Conservation (phyloP, 1,140 invertebrate genomes). For the Delia radicum region DNA sequence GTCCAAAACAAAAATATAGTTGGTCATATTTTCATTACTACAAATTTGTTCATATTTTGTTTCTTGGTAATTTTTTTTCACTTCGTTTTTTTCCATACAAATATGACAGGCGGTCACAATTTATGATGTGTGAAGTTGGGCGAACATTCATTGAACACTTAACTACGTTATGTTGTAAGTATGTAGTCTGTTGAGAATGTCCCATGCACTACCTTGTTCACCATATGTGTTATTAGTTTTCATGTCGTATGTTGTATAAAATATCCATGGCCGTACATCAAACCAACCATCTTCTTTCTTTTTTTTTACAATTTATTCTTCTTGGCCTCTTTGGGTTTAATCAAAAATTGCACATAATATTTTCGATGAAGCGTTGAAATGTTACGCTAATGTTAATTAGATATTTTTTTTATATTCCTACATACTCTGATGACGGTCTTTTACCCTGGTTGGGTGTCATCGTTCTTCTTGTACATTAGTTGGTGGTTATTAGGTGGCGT, state of each 20-base stretch:
- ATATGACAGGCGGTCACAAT: constrained; percentile 26
- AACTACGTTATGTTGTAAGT: neutral
- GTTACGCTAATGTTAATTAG: constrained; percentile 23
- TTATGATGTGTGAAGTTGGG: constrained; percentile 28
- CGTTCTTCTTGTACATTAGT: no score
- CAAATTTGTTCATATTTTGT: neutral
- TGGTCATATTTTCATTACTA: neutral
- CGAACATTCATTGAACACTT: constrained; percentile 23
- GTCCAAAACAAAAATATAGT: no score
- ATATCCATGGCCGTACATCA: no score
- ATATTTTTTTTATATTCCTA: neutral
- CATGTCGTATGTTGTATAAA: neutral
- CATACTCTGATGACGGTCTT: neutral
- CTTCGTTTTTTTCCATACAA: neutral
- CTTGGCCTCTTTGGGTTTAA: constrained; percentile 7
- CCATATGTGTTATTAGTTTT: neutral
- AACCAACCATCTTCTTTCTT: no score
- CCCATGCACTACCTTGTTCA: neutral
- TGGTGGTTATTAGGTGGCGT: neutral
- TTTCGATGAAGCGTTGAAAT: constrained; percentile 14
- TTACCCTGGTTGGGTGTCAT: neutral
- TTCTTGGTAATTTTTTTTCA: neutral
- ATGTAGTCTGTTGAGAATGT: constrained; percentile 5
- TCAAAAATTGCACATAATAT: constrained; percentile 14
- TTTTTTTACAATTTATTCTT: neutral